Evolutionary conservation across 1,140 invertebrate species (phyloP).

Genomic region (Agrypnia vestita): DNA sequence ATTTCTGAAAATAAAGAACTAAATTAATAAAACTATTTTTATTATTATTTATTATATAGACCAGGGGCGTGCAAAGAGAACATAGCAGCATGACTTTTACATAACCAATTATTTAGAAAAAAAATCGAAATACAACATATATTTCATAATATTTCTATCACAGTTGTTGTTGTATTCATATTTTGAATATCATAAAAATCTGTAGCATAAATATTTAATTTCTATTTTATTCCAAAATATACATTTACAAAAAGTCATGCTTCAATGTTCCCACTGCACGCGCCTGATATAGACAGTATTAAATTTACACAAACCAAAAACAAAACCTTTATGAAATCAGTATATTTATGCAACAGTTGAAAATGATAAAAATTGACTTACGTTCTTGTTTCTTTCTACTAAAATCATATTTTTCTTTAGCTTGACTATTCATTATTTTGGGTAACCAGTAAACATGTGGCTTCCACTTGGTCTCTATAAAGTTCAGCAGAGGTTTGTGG

Average conservation of each 20-base stretch:
- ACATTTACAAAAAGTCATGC: too few relatives aligned
- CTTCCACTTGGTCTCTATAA: slow-evolving; percentile 90
- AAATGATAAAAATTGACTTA: slow-evolving; percentile 63
- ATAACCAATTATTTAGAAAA: too few relatives aligned
- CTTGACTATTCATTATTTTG: slow-evolving; percentile 77
- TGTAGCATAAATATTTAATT: too few relatives aligned
- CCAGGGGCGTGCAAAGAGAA: too few relatives aligned
- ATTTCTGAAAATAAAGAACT: slow-evolving; percentile 65
- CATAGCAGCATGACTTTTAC: too few relatives aligned
- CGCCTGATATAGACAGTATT: neutral
- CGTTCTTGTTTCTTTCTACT: slow-evolving; percentile 73
- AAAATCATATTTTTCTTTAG: slow-evolving; percentile 69
- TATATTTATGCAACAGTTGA: neutral
- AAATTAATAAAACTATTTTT: neutral
- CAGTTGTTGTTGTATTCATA: too few relatives aligned
- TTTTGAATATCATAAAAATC: too few relatives aligned
- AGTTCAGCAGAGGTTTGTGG: slow-evolving; percentile 84
- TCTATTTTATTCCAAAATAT: too few relatives aligned
- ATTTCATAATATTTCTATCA: too few relatives aligned
- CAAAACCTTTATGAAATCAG: neutral
- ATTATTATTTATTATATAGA: too few relatives aligned
- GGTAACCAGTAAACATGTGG: slow-evolving; percentile 93
- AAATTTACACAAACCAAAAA: neutral
- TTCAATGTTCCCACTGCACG: neutral
- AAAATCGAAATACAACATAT: too few relatives aligned